Percentiles rank a stretch among this genome's conserved stretches.
These are phyloP conservation scores for Mormyrus proboscirostris DNA, from an alignment of 2,797 vertebrate species.

Conservation along the genomic window DNA sequence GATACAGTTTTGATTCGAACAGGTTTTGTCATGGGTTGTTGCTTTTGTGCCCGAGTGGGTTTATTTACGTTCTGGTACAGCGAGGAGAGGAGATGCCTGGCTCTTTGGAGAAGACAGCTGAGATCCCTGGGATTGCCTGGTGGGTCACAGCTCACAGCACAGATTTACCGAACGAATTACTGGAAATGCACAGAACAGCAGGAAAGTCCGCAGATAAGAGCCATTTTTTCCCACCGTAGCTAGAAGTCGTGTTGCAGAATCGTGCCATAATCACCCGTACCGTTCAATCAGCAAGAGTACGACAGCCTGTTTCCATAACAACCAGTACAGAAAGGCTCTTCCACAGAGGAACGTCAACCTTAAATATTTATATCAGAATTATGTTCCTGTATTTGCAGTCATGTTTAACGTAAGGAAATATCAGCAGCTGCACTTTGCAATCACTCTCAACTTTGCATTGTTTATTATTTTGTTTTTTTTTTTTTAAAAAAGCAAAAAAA, in stretches of 20 bases:
- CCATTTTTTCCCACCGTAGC: not conserved
- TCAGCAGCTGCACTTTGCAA: not conserved
- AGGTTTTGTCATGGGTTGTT: not conserved
- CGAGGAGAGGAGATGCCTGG: not conserved
- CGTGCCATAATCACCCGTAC: not conserved
- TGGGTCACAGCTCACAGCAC: not conserved
- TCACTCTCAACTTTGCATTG: not conserved
- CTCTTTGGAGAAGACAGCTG: not conserved
- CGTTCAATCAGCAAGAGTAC: not conserved
- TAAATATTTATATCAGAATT: not conserved
- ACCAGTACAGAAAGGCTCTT: not conserved
- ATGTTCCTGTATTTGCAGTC: not conserved
- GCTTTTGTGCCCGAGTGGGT: not conserved
- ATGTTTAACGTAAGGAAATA: not conserved
- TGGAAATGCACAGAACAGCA: not conserved
- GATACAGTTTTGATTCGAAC: not conserved
- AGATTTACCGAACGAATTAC: not conserved
- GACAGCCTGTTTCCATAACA: constrained; percentile 7
- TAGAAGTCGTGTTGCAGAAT: not conserved
- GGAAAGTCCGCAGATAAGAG: not conserved
- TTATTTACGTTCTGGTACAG: not conserved
- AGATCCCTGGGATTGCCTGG: not conserved
- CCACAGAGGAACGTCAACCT: not conserved
- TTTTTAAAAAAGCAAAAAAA: not conserved
- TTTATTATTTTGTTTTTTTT: not conserved